Percentiles rank a stretch among this genome's conserved stretches.
phyloP scores from a whole-genome alignment of 2,113 vertebrate genomes.

The Lota lota region DNA sequence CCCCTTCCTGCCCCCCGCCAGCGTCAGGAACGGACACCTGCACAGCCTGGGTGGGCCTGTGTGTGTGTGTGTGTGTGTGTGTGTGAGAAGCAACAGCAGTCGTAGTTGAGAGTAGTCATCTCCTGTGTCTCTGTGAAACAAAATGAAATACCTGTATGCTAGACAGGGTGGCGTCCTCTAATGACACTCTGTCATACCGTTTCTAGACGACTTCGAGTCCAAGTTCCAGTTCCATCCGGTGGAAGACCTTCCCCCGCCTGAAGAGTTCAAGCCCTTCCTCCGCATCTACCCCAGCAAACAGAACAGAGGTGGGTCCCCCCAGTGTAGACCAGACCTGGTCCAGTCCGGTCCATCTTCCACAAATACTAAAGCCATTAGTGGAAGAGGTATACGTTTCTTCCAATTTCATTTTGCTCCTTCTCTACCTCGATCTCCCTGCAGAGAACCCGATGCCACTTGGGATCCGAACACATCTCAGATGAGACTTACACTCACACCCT shows the following conservation, averaged over 20 bases:
- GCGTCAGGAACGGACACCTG: conserved; percentile 81
- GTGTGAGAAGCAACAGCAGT: not conserved
- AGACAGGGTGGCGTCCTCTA: not conserved
- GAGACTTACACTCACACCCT: conserved; percentile 36
- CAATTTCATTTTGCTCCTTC: not conserved
- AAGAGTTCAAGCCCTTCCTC: conserved; percentile 88
- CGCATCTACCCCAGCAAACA: conserved; percentile 94
- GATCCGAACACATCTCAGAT: conserved; percentile 79
- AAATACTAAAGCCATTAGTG: not conserved
- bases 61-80: not conserved
- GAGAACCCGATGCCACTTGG: conserved; percentile 75
- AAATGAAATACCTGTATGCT: not conserved
- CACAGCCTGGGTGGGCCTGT: conserved; percentile 74
- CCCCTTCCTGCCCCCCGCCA: conserved; percentile 56
- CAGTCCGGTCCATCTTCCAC: too few relatives aligned
- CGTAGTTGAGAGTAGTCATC: not conserved
- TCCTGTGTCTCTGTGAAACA: not conserved
- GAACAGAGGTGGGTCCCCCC: conserved; percentile 73
- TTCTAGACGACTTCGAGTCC: conserved; percentile 92
- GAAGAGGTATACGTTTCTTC: too few relatives aligned
- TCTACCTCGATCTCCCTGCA: conserved; percentile 55
- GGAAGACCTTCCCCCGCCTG: conserved; percentile 92
- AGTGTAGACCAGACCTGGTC: not conserved
- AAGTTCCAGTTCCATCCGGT: conserved; percentile 96
- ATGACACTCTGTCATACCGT: conserved; percentile 16